phyloP scores from a whole-genome alignment of 2,888 invertebrate genomes.

The Ceramica pisi region DNA sequence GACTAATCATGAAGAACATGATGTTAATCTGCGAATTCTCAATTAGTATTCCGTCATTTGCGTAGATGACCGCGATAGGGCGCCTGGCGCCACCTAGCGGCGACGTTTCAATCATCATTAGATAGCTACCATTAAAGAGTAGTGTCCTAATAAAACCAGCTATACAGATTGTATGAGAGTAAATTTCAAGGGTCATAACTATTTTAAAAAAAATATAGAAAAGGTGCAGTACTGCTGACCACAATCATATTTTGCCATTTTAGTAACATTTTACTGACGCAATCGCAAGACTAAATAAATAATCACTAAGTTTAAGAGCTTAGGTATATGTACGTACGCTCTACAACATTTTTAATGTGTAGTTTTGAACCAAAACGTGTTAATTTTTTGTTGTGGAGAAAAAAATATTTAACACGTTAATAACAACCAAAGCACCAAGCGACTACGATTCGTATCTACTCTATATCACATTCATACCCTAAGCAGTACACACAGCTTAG shows the following conservation, averaged over 20 bases:
- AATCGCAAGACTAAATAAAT: not conserved
- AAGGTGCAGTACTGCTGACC: not conserved
- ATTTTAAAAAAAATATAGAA: not conserved
- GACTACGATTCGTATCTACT: not conserved
- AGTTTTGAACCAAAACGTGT: no score
- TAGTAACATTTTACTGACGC: not conserved
- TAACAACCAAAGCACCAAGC: not conserved
- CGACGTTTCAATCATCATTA: conserved; percentile 78
- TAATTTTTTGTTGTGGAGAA: no score
- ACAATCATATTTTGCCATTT: not conserved
- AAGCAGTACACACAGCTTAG: conserved; percentile 38
- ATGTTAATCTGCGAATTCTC: conserved; percentile 65
- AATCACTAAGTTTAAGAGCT: no score
- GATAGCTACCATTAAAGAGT: conserved; percentile 72
- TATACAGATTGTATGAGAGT: not conserved
- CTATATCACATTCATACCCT: conserved; percentile 43
- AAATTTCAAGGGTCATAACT: not conserved
- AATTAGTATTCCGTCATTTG: conserved; percentile 79
- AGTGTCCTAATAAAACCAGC: conserved; percentile 34
- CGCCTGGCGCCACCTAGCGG: conserved; percentile 75
- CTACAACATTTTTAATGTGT: no score
- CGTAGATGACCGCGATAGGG: conserved; percentile 77
- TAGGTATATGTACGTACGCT: no score
- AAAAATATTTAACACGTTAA: no score
- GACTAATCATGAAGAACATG: conserved; percentile 30